A percentile compares a stretch with the other conserved stretches of the same genome.
These are phyloP conservation scores for Artemisiospiza belli DNA, from an alignment of 2,113 vertebrate genomes.

Conservation along the genomic window DNA sequence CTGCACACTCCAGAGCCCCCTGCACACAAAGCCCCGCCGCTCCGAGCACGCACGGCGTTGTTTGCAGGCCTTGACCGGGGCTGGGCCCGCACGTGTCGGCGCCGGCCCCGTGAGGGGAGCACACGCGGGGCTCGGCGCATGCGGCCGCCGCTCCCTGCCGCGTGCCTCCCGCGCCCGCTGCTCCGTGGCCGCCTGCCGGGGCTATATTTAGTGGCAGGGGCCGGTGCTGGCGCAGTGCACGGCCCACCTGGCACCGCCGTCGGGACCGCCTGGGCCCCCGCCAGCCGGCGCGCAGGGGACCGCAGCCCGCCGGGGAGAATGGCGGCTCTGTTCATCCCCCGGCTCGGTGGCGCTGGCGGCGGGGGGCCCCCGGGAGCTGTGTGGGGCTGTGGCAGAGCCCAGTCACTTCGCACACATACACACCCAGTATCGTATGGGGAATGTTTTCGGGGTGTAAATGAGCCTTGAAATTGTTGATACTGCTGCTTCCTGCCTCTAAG, in stretches of 20 bases:
- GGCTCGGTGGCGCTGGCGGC: neutral
- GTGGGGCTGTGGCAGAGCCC: neutral
- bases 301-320: neutral
- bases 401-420: neutral
- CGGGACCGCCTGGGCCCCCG: neutral
- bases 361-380: neutral
- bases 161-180: neutral
- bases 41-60: rapidly evolving
- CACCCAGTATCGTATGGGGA: neutral
- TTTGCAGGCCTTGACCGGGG: neutral
- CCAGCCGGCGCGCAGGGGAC: neutral
- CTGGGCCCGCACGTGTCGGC: rapidly evolving
- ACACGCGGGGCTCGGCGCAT: neutral
- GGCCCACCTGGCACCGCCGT: conserved; percentile 20
- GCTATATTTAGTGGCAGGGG: conserved; percentile 17
- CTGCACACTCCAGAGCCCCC: rapidly evolving
- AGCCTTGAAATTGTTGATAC: neutral
- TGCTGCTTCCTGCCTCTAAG: neutral
- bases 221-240: neutral
- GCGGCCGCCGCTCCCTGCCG: neutral
- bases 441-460: neutral
- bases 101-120: neutral
- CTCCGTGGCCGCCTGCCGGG: rapidly evolving
- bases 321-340: conserved; percentile 9
- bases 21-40: neutral